Base-by-base conservation (phyloP, 2,797 vertebrate species). In the Furcifer pardalis region DNA sequence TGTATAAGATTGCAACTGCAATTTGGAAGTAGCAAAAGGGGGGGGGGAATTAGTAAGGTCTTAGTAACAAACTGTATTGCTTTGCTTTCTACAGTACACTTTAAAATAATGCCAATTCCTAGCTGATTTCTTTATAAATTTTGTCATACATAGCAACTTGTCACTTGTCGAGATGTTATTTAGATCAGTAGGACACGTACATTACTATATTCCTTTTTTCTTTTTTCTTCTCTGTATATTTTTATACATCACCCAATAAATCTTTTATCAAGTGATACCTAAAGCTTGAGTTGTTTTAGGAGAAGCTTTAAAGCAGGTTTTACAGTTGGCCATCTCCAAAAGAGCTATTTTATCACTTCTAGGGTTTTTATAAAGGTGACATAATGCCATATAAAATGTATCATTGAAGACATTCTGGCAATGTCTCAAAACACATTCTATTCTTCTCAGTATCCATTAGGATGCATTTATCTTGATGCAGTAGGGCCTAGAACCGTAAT, bases 161-260 rank as follows among this genome's bases (percentile, higher is more conserved):
- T 86, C 42, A 56, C 60, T 46, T 90, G 74, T 21, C 74, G 86
- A 90, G 75, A 37, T 91, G 71, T 89, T 90, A 59, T 77, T 91
- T 90, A 89, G 42, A 83, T 92, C 83, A 82, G 35, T 88, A 69
- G 44, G 89, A 44, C 82, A 66, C 87, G 93, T 91, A 79, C 86
- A 89, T 89, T 84, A 87, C 84, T 88, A 91, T 92, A 91, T 91
- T 90, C 90, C 71, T 42, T 92, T 75, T 65, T 32, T 89, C 89
- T 86, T n/a, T 17, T 27, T 35, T 49, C 68, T 32, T 60, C 52
- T 85, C 49, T 89, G 75, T 72, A 21, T 91, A 87, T 91, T 92
- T 82, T 92, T 91, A 91, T 88, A 60, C 59, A 80, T 87, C 89
- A 92, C 93, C 89, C 88, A 91, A 93, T 95, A 95, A 95, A 95